These are phyloP conservation scores for Sebastes taczanowskii DNA, from an alignment of 2,797 vertebrate genomes.

Conservation along the genomic window DNA sequence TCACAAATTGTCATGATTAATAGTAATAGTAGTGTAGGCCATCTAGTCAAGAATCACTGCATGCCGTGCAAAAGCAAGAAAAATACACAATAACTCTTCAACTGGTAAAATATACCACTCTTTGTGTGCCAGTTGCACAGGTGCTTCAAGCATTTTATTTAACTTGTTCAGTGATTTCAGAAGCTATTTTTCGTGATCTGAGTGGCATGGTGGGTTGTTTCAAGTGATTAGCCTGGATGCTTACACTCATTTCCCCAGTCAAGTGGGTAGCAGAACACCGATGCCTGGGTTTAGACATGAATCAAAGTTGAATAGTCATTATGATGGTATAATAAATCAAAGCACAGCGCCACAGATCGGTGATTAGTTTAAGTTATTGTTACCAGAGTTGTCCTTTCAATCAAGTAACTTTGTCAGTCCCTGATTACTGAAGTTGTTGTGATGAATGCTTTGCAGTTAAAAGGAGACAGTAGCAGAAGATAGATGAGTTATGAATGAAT, in stretches of 20 bases:
- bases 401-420: background rate
- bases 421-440: constrained; percentile 14
- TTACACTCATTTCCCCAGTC: constrained; percentile 7
- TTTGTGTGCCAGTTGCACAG: background rate
- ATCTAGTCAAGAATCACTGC: background rate
- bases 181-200: constrained; percentile 3
- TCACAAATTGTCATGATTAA: background rate
- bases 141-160: background rate
- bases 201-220: constrained; percentile 14
- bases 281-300: background rate
- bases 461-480: background rate
- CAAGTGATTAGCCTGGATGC: constrained; percentile 40
- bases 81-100: background rate
- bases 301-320: constrained; percentile 18
- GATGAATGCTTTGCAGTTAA: background rate
- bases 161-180: background rate
- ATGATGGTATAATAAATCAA: constrained; percentile 19
- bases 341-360: background rate
- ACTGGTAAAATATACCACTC: background rate
- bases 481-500: background rate
- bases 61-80: background rate
- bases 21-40: background rate
- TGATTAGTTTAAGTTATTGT: constrained; percentile 26
- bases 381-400: constrained; percentile 1
- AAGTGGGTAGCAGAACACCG: background rate